These are phyloP conservation scores for Varanus komodoensis DNA, from an alignment of 2,113 vertebrate species.

Conservation along the genomic window DNA sequence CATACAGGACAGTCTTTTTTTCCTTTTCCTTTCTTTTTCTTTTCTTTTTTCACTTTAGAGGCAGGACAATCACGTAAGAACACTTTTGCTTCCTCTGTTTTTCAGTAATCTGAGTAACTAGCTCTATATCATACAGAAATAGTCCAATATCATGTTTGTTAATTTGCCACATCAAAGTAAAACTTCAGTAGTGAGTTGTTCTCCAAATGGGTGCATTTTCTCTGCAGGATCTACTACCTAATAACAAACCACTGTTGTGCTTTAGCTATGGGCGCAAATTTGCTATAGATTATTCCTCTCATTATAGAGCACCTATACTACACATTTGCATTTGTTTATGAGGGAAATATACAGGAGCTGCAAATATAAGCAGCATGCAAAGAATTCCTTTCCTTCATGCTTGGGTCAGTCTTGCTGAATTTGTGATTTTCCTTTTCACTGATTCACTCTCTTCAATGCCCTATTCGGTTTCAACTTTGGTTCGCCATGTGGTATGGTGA, in stretches of 20 bases:
- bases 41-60: no score
- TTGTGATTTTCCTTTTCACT: neutral
- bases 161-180: neutral
- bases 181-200: neutral
- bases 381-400: neutral
- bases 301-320: neutral
- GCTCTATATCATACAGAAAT: constrained; percentile 7
- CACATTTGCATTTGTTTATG: neutral
- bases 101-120: neutral
- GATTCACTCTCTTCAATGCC: neutral
- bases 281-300: neutral
- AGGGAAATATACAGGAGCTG: neutral
- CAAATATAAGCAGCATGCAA: neutral
- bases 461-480: neutral
- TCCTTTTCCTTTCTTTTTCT: no score
- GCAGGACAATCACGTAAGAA: neutral
- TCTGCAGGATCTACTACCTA: neutral
- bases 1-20: neutral
- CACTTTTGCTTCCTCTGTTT: neutral
- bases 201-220: neutral
- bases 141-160: neutral
- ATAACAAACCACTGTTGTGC: neutral
- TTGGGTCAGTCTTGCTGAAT: neutral
- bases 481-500: neutral
- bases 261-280: neutral